phyloP scores from a whole-genome alignment of 1,140 invertebrate genomes.

The Drosophila setifemur region DNA sequence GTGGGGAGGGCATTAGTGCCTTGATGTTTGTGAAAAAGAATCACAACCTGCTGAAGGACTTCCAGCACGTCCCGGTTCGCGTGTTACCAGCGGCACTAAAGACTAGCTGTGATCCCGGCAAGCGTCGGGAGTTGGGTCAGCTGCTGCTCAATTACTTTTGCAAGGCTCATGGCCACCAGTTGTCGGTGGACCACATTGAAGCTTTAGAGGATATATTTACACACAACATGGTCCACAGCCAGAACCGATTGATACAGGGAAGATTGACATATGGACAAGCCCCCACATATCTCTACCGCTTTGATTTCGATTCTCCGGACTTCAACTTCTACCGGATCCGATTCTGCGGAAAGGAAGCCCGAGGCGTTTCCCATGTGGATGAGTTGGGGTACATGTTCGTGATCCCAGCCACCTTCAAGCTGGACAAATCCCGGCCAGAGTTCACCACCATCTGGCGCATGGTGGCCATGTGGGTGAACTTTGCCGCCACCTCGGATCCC shows the following conservation, averaged over 20 bases:
- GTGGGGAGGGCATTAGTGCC: slow-evolving; percentile 18
- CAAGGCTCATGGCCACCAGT: neutral
- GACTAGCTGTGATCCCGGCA: slow-evolving; percentile 10
- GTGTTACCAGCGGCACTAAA: slow-evolving; percentile 37
- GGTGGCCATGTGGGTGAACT: slow-evolving; percentile 80
- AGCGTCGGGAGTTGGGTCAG: slow-evolving; percentile 34
- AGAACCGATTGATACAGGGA: slow-evolving; percentile 63
- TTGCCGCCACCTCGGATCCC: slow-evolving; percentile 79
- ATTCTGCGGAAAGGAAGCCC: slow-evolving; percentile 36
- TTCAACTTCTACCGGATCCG: slow-evolving; percentile 67
- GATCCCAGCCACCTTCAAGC: slow-evolving; percentile 79
- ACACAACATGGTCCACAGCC: slow-evolving; percentile 63
- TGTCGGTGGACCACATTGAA: neutral
- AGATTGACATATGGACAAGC: slow-evolving; percentile 58
- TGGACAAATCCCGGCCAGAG: slow-evolving; percentile 64
- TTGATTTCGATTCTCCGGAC: slow-evolving; percentile 78
- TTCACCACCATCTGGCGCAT: slow-evolving; percentile 81
- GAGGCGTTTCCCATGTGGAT: slow-evolving; percentile 85
- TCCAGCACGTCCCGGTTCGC: slow-evolving; percentile 20
- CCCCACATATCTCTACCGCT: slow-evolving; percentile 82
- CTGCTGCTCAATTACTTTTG: slow-evolving; percentile 32
- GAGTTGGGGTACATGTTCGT: slow-evolving; percentile 86
- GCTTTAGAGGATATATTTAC: slow-evolving; percentile 27
- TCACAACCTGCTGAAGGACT: neutral
- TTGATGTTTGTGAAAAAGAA: neutral